phyloP scores from a whole-genome alignment of 2,888 invertebrate species.

The Himalopsyche kuldschensis region DNA sequence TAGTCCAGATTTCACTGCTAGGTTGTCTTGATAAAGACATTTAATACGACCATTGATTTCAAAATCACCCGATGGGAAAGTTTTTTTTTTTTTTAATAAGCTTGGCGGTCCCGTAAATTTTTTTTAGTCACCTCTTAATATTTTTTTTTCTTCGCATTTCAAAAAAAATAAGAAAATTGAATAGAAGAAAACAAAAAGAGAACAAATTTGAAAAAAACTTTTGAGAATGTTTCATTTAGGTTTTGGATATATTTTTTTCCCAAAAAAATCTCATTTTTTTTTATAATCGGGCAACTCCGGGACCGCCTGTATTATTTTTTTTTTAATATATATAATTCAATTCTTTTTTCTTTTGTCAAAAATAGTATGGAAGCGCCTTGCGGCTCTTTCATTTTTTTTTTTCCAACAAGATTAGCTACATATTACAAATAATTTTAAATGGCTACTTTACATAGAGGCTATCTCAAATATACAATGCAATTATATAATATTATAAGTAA shows the following conservation, averaged over 20 bases:
- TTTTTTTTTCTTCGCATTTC: constrained; percentile 26
- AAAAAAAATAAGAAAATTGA: constrained; percentile 13
- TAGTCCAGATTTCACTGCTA: no score
- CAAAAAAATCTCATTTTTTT: constrained; percentile 13
- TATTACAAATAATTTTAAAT: constrained; percentile 22
- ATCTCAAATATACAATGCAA: constrained; percentile 9
- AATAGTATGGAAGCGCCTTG: constrained; percentile 20
- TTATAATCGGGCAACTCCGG: constrained; percentile 19
- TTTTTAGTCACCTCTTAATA: constrained; percentile 27
- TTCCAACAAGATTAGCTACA: constrained; percentile 21
- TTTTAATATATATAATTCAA: constrained; percentile 23
- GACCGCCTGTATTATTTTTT: constrained; percentile 26
- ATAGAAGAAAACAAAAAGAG: constrained; percentile 36
- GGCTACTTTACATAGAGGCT: constrained; percentile 11
- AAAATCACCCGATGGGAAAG: background rate
- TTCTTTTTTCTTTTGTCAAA: constrained; percentile 30
- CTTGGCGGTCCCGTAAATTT: constrained; percentile 29
- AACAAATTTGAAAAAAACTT: constrained; percentile 16
- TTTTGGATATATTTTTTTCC: constrained; percentile 28
- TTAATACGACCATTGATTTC: background rate
- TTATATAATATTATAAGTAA: background rate
- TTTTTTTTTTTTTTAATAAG: constrained; percentile 19
- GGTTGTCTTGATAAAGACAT: constrained; percentile 32
- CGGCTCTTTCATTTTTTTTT: constrained; percentile 16
- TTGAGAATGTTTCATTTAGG: constrained; percentile 6